Base-by-base conservation (phyloP, 2,888 invertebrate species). In the Scaptodrosophila latifasciaeformis region DNA sequence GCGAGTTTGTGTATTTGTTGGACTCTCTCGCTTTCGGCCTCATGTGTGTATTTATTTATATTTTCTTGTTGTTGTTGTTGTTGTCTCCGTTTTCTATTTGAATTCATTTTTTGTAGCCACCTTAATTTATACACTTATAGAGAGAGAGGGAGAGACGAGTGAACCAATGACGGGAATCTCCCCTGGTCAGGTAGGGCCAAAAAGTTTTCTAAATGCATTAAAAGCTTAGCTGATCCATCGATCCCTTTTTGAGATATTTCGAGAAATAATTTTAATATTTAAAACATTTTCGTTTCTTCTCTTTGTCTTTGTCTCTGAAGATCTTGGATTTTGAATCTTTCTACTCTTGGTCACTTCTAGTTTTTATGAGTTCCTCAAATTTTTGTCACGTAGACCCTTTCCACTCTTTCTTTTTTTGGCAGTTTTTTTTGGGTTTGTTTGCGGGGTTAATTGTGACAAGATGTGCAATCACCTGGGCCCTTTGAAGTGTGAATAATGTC, bases 401-500 rank as follows among this genome's bases (percentile, higher is more conserved):
- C 42, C n/a, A 9, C 37, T 39, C 19, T n/a, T n/a, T n/a, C n/a
- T n/a, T n/a, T n/a, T n/a, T n/a, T n/a, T n/a, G n/a, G n/a, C n/a
- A n/a, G n/a, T n/a, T n/a, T n/a, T n/a, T n/a, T n/a, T n/a, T n/a
- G n/a, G n/a, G n/a, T n/a, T n/a, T n/a, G n/a, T n/a, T n/a, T n/a
- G n/a, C n/a, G n/a, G n/a, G n/a, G n/a, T n/a, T n/a, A n/a, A n/a
- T n/a, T n/a, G n/a, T n/a, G n/a, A n/a, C n/a, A n/a, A n/a, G n/a
- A n/a, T 13, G 49, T 45, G 58, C 56, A 60, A 79, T 79, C 76
- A 60, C 81, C 81, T 76, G 76, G 59, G 56, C 67, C 77, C 62
- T 65, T 70, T 79, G 60, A 61, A 72, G 80, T 70, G 76, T 77
- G 67, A 81, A 81, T 81, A 77, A 81, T 81, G 67, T 59, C 70